Evolutionary conservation across 2,888 invertebrate species (phyloP).

Genomic region (Cataglyphis cursor): DNA sequence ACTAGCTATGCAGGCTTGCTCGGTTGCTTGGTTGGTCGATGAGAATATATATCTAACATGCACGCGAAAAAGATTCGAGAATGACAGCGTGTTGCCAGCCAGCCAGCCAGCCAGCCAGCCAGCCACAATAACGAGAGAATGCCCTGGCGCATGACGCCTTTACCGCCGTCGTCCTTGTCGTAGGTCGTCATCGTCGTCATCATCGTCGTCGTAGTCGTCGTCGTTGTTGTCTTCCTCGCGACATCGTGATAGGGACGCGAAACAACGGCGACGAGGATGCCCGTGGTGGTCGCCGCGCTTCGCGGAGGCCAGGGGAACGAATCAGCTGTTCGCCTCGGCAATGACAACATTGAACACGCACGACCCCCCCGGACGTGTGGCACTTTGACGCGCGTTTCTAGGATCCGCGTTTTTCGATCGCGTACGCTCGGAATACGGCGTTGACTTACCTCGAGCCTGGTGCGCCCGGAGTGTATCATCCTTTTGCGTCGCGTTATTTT

Average conservation of each 20-base stretch:
- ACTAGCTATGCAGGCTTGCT: neutral
- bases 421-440: neutral
- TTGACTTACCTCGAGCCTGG: conserved; percentile 86
- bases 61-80: conserved; percentile 4
- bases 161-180: conserved; percentile 37
- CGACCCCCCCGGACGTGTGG: conserved; percentile 68
- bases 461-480: conserved; percentile 87
- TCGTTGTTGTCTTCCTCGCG: neutral
- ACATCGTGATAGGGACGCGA: neutral
- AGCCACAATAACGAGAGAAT: conserved; percentile 39
- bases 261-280: conserved; percentile 12
- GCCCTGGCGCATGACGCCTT: conserved; percentile 46
- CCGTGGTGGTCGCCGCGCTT: conserved; percentile 61
- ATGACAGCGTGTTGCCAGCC: conserved; percentile 52
- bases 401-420: conserved; percentile 24
- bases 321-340: conserved; percentile 85
- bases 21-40: conserved; percentile 62
- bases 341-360: conserved; percentile 85
- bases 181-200: conserved; percentile 25
- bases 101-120: conserved; percentile 25
- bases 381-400: conserved; percentile 72
- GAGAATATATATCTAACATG: conserved; percentile 53
- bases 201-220: conserved; percentile 24
- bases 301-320: conserved; percentile 77
- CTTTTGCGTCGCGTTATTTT: conserved; percentile 87